Evolutionary conservation across 2,888 invertebrate species (phyloP), one percentile per base, ranked within the genome.

Genomic region (Sericinus montela): DNA sequence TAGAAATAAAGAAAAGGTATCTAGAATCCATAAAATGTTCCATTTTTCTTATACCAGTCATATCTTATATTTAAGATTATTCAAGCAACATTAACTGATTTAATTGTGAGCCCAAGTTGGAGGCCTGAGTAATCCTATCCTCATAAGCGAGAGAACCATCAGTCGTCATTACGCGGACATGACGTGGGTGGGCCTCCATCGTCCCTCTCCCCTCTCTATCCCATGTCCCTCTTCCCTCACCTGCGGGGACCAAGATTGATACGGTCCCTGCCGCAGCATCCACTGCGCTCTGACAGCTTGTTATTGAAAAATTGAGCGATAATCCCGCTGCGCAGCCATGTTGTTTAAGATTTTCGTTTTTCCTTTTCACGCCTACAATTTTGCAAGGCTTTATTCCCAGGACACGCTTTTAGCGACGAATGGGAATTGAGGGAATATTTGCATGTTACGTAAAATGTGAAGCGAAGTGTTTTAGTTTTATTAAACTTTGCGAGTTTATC

Each of bases 261-360:
- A 76, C 68, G 70, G 61, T 60, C 64, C 59, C 57, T 34, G 36
- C 44, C 43, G 63, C 66, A 72, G 67, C 65, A 61, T 59, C 64
- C 63, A 63, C 73, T 65, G 66, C 65, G 65, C 62, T 62, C 72
- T 77, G 85, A 83, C 83, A 79, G 80, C 65, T 73, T 77, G 72
- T 83, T 84, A 85, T 82, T 82, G 84, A 81, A 85, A 85, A 84
- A 84, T 82, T 84, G 80, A 83, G 73, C 72, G 80, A 83, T 84
- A 84, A 83, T 80, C 80, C 78, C 75, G 55, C 59, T 55, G 69
- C 69, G 71, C 64, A 68, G 70, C 64, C 62, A 57, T 64, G 66
- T 68, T 75, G 70, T 77, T 77, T 72, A 75, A 77, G 75, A 72
- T 71, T 79, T 71, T 66, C 53, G 55, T 51, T 53, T 54, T 55